Percentiles rank a stretch among this genome's conserved stretches.
Conservation (phyloP, 2,113 vertebrate genomes). For the Puffinus mauretanicus region DNA sequence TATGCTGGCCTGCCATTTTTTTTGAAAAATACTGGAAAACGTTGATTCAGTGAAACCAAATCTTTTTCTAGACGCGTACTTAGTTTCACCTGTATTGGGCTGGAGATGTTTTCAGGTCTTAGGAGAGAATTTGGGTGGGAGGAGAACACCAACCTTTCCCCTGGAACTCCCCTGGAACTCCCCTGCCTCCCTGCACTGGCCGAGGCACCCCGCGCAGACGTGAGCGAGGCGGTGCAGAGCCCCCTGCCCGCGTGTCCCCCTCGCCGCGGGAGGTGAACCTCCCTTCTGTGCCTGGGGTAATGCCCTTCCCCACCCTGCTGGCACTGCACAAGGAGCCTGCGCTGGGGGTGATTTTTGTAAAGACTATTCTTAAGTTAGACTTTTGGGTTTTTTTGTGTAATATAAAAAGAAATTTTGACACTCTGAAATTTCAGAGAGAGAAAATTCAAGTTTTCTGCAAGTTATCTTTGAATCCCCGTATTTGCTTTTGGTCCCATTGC, state of each 20-base stretch:
- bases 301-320: neutral
- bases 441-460: neutral
- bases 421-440: neutral
- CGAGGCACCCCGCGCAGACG: accelerated
- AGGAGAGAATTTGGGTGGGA: neutral
- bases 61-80: neutral
- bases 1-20: neutral
- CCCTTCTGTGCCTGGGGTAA: neutral
- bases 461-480: neutral
- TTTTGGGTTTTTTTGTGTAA: neutral
- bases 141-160: neutral
- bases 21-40: neutral
- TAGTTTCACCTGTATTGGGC: neutral
- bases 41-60: neutral
- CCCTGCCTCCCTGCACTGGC: neutral
- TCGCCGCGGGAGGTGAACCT: neutral
- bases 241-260: accelerated
- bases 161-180: too few species aligned
- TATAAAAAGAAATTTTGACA: neutral
- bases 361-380: neutral
- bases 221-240: neutral
- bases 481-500: neutral
- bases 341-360: neutral
- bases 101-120: neutral
- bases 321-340: neutral